Evolutionary conservation across 2,113 vertebrate species (phyloP), one percentile per base, ranked within the genome.

Genomic region (Sardina pilchardus): DNA sequence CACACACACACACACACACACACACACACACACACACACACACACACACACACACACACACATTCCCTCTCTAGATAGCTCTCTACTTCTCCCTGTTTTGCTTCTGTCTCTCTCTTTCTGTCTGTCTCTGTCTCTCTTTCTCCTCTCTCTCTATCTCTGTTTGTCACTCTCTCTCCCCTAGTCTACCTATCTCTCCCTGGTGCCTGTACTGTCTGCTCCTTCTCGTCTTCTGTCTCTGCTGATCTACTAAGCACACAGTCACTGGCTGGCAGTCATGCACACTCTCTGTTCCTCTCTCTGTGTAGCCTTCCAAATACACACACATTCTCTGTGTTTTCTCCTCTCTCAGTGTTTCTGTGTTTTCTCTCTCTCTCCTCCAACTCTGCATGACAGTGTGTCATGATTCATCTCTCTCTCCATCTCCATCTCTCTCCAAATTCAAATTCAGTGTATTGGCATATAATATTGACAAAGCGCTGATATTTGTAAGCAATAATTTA

Each of bases 1-100:
- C 83, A 36, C 17, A 24, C 71, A 39, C 44, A 81, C 84, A 39
- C 84, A 81, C 43, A 81, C 67, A 90, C 82, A 87, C 24, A 81
- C 85, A 82, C 48, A 89, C 80, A 83, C 34, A 83, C 6, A 59
- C 8, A 82, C 43, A 82, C 43, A 82, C 16, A 83, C 82, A 83
- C 53, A 67, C 53, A 83, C 63, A 63, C 63, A 71, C 63, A 71
- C 63, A 67, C 63, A 67, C 63, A 67, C 63, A 34, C 26, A 12
- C 63, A 34, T 36, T 34, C 82, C 10, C 19, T 63, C 83, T 82
- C 14, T 71, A 2, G 2, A 3, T 71, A 9, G 10, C 63, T 34
- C 26, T 17, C 44, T 67, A 30, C 10, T 26, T 71, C 2, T 86
- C 85, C 44, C 9, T 71, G n/a, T 8, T 71, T 34, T 4, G 9